Percentiles rank a stretch among this genome's conserved stretches.
phyloP scores from a whole-genome alignment of 2,113 vertebrate species.

The Protobothrops flavoviridis region DNA sequence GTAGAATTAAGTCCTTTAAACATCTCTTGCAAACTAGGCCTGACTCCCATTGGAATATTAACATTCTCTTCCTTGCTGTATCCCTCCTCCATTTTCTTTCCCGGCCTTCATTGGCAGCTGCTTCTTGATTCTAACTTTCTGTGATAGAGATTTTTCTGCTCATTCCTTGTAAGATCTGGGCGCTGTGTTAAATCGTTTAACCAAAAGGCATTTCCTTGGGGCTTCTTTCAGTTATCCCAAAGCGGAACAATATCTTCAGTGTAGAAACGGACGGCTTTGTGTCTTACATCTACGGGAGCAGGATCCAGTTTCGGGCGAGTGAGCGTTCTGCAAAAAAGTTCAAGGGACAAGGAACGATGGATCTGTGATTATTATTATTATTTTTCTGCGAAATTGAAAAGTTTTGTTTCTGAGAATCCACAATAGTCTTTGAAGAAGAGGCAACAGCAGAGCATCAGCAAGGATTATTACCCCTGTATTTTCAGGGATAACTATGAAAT shows the following conservation, averaged over 20 bases:
- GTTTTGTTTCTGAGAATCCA: background rate
- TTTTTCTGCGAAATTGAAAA: background rate
- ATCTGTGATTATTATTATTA: slow-evolving; percentile 72
- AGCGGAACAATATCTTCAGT: slow-evolving; percentile 86
- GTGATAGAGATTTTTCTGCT: too few species aligned
- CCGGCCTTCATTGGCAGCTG: background rate
- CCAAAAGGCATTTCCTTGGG: background rate
- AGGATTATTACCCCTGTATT: background rate
- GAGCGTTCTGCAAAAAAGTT: slow-evolving; percentile 94
- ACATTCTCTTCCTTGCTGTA: background rate
- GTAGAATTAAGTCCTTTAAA: background rate
- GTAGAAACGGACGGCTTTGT: slow-evolving; percentile 87
- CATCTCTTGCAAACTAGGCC: too few species aligned
- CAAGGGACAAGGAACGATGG: slow-evolving; percentile 87
- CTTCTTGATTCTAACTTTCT: background rate
- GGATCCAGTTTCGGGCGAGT: slow-evolving; percentile 87
- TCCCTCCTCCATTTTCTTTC: background rate
- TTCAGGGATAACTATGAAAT: background rate
- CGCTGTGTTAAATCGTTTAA: background rate
- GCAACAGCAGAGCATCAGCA: background rate
- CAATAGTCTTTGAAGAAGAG: background rate
- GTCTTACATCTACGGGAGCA: slow-evolving; percentile 92
- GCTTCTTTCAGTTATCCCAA: slow-evolving; percentile 83
- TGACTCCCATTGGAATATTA: background rate
- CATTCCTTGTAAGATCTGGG: background rate